phyloP scores from a whole-genome alignment of 2,113 vertebrate species.

The Marmota flaviventris region DNA sequence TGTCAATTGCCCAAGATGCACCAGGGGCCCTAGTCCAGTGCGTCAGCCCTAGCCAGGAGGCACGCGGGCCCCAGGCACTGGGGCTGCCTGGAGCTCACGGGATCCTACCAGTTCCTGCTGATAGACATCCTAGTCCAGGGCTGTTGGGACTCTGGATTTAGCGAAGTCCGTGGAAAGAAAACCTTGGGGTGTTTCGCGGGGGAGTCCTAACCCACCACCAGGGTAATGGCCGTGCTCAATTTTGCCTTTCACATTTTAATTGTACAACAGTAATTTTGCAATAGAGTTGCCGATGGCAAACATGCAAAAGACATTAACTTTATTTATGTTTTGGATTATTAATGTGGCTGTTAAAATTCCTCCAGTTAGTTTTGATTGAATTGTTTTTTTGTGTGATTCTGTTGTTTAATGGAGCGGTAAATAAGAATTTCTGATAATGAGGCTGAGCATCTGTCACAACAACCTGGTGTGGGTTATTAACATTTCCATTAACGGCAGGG shows the following conservation, averaged over 20 bases:
- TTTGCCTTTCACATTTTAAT: conserved; percentile 85
- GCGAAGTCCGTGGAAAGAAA: background rate
- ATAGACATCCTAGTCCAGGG: background rate
- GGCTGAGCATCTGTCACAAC: conserved; percentile 92
- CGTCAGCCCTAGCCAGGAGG: accelerated
- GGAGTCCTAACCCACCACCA: background rate
- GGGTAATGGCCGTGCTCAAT: conserved; percentile 75
- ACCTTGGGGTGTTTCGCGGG: background rate
- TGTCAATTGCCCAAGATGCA: background rate
- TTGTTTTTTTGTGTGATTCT: conserved; percentile 89
- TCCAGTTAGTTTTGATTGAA: conserved; percentile 92
- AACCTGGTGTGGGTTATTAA: conserved; percentile 93
- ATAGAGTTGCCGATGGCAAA: conserved; percentile 86
- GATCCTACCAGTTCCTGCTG: background rate
- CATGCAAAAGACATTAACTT: conserved; percentile 88
- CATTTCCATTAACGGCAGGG: conserved; percentile 92
- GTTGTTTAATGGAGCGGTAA: conserved; percentile 95
- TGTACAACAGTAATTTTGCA: conserved; percentile 84
- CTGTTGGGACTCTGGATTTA: accelerated
- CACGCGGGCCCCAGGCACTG: background rate
- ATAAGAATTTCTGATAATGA: conserved; percentile 95
- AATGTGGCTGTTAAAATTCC: conserved; percentile 90
- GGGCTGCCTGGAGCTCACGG: accelerated
- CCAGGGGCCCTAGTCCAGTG: background rate
- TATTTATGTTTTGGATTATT: conserved; percentile 92